Evolutionary conservation across 2,888 invertebrate genomes (phyloP), one percentile per base, ranked within the genome.

Genomic region (Nephrotoma appendiculata): DNA sequence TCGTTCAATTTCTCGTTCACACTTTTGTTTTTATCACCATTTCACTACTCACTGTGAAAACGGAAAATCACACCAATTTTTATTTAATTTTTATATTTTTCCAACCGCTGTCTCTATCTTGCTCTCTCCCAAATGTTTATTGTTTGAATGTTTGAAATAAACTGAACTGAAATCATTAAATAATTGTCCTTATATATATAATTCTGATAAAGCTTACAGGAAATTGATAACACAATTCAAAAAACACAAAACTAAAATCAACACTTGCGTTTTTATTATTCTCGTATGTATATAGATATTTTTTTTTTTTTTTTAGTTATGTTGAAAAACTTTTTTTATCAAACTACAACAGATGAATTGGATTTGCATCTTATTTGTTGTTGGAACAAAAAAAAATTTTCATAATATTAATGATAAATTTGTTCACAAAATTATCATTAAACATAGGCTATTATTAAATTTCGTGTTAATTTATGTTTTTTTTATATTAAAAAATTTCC

Each of bases 191-290:
- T 84, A 42, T 84, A 84, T 83, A 83, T 84, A 84, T 84, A 42
- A 84, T 84, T n/a, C n/a, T 84, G 84, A 84, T 84, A 84, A 84
- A 43, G 84, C 84, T 42, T 84, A 84, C 84, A 84, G 84, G 84
- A 84, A 84, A 84, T 84, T 84, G 84, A 84, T 84, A 84, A 84
- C 71, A 31, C 71, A 71, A 71, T 31, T 71, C 31, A 42, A 84
- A 84, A 84, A 84, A 41, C 41, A 84, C 41, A 83, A 41, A 41
- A 83, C 41, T 83, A 43, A 84, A 84, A 84, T 84, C 42, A 84
- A 84, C 84, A 84, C 84, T 84, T 84, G 84, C 9, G 84, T 42
- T 84, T 84, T 84, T 84, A 84, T 84, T 84, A 11, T 71, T 19
- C 31, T 31, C 31, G 44, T 52, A 52, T 31, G 31, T 71, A 71